Evolutionary conservation across 2,797 vertebrate species (phyloP), one percentile per base, ranked within the genome.

Genomic region (Pangasius larnaudii): DNA sequence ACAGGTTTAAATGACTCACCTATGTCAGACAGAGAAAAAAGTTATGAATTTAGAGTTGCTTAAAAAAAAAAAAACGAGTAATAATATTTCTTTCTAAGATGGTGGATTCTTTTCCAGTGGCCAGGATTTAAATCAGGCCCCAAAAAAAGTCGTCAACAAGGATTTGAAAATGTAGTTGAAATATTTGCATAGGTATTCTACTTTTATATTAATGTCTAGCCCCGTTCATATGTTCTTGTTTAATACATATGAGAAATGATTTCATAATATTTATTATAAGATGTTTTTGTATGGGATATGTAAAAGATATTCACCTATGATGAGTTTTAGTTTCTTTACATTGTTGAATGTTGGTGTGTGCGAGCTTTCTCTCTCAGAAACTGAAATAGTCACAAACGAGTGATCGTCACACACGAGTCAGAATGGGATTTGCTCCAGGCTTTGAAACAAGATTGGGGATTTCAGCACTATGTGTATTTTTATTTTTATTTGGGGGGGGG

Each of bases 281-380:
- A 79, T 77, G 61, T 71, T 88, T 65, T 85, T 88, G 72, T 88
- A 85, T 88, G 82, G 71, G 51, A 75, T 49, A 61, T 65, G 24
- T 58, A 19, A 69, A 79, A 86, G 13, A 46, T 33, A 16, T 30
- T 53, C 63, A 85, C 56, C 8, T 85, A 10, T 53, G 18, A 83
- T 2, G 24, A 69, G 82, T 71, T 53, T 85, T 75, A 85, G 71
- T 85, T 74, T 74, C 71, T 85, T 77, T 77, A 75, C 56, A 30
- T 79, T 75, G 56, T 75, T 53, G 36, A 24, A 18, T 75, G 14
- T 84, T 77, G 53, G 56, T 39, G 14, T 87, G 65, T 65, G 80
- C 39, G 14, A 84, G 49, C 30, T 88, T 46, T 30, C 24, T 85
- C 24, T 85, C 81, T 56, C 14, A 72, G 53, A 81, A 67, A 56